These are phyloP conservation scores for Fragum whitleyi DNA, from an alignment of 2,888 invertebrate species.

Conservation along the genomic window DNA sequence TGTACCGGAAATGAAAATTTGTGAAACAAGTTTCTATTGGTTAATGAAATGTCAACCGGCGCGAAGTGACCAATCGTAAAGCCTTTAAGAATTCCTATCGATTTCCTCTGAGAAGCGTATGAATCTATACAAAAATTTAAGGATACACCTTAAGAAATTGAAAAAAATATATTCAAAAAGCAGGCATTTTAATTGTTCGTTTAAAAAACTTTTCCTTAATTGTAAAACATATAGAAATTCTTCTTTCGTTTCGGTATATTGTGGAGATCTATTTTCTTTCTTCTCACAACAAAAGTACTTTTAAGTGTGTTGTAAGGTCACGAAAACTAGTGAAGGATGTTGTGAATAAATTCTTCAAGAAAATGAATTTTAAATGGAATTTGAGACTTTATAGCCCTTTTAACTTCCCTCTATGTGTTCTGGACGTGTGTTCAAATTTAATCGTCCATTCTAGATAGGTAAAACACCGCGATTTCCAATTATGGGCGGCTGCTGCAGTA, in stretches of 20 bases:
- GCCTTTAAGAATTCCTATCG: not conserved
- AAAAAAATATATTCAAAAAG: too few species aligned
- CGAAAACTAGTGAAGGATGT: conserved; percentile 1
- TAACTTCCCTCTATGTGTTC: not conserved
- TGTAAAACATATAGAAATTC: too few species aligned
- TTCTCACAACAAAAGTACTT: not conserved
- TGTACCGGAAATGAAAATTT: conserved; percentile 1
- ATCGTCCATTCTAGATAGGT: not conserved
- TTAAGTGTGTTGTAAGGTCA: conserved; percentile 7
- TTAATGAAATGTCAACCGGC: not conserved
- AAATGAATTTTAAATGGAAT: conserved; percentile 3
- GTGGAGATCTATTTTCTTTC: not conserved
- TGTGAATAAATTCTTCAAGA: not conserved
- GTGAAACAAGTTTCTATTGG: conserved; percentile 4
- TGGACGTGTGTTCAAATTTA: not conserved
- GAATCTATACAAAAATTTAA: too few species aligned
- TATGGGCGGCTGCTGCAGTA: conserved; percentile 65
- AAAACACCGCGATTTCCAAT: not conserved
- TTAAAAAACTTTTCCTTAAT: too few species aligned
- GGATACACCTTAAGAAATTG: too few species aligned
- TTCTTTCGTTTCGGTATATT: too few species aligned
- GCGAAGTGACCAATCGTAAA: conserved; percentile 24
- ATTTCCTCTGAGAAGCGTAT: not conserved
- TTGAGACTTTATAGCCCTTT: not conserved
- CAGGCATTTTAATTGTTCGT: too few species aligned